phyloP scores from a whole-genome alignment of 2,888 invertebrate genomes.

The Meiosimyza decipiens region DNA sequence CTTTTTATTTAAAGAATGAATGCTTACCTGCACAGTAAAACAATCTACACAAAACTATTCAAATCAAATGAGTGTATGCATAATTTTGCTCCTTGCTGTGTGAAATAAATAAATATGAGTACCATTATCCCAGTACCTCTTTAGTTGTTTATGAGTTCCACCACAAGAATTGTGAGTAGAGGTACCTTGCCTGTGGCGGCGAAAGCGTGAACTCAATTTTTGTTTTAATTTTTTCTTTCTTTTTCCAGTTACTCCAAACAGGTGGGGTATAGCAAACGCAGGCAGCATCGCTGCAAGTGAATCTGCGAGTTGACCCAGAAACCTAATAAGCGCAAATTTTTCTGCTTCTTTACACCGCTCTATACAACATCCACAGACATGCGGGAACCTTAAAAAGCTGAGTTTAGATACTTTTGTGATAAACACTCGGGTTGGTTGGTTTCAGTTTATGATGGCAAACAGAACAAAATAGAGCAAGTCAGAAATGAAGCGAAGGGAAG shows the following conservation, averaged over 20 bases:
- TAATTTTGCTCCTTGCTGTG: too few relatives aligned
- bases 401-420: conserved; percentile 3
- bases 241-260: neutral
- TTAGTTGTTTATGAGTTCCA: neutral
- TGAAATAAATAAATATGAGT: too few relatives aligned
- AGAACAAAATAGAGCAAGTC: too few relatives aligned
- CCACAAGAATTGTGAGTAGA: conserved; percentile 10
- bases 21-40: too few relatives aligned
- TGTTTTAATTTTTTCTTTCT: neutral
- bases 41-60: too few relatives aligned
- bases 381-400: neutral
- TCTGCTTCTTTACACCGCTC: neutral
- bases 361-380: neutral
- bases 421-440: neutral
- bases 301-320: conserved; percentile 29
- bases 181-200: neutral
- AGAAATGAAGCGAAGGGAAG: too few relatives aligned
- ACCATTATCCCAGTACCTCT: too few relatives aligned
- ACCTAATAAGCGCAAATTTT: conserved; percentile 30
- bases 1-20: too few relatives aligned
- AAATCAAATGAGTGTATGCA: too few relatives aligned
- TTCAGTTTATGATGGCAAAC: neutral
- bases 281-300: conserved; percentile 21
- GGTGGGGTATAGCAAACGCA: neutral
- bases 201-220: conserved; percentile 8